A percentile compares a stretch with the other conserved stretches of the same genome.
These are phyloP conservation scores for Bombus turneri DNA, from an alignment of 1,140 invertebrate species.

Conservation along the genomic window DNA sequence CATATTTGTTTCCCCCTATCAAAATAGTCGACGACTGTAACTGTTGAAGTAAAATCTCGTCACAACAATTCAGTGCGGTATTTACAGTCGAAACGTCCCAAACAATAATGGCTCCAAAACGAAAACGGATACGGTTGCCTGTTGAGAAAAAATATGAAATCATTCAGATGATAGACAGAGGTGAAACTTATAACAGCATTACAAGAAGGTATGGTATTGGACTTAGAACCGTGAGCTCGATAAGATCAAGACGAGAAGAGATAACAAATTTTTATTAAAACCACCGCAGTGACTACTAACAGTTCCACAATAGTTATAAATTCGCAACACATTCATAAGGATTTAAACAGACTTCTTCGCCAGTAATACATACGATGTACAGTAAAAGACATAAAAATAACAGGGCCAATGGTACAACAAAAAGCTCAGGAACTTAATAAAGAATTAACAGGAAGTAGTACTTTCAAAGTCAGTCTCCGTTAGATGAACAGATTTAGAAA, in stretches of 20 bases:
- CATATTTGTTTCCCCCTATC: too few relatives aligned
- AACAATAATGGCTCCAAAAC: fast-evolving
- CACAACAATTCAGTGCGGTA: too few relatives aligned
- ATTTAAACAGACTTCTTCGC: too few relatives aligned
- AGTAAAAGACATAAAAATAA: too few relatives aligned
- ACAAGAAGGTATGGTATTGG: too few relatives aligned
- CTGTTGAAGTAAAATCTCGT: too few relatives aligned
- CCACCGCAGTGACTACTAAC: fast-evolving
- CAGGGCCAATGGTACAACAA: fast-evolving
- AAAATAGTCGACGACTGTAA: too few relatives aligned
- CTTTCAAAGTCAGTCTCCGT: fast-evolving
- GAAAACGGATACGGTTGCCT: fast-evolving
- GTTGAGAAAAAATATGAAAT: fast-evolving
- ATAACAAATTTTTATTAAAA: fast-evolving
- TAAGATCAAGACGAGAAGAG: fast-evolving
- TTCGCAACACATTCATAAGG: fast-evolving
- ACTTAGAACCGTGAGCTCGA: fast-evolving
- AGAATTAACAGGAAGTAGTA: fast-evolving
- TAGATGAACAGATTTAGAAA: fast-evolving
- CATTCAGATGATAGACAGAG: fast-evolving
- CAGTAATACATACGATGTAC: fast-evolving
- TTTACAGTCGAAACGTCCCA: too few relatives aligned
- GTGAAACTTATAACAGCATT: fast-evolving
- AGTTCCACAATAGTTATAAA: too few relatives aligned
- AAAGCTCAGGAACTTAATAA: too few relatives aligned